These are phyloP conservation scores for Drosophila watanabei DNA, from an alignment of 1,140 invertebrate genomes.

Conservation along the genomic window DNA sequence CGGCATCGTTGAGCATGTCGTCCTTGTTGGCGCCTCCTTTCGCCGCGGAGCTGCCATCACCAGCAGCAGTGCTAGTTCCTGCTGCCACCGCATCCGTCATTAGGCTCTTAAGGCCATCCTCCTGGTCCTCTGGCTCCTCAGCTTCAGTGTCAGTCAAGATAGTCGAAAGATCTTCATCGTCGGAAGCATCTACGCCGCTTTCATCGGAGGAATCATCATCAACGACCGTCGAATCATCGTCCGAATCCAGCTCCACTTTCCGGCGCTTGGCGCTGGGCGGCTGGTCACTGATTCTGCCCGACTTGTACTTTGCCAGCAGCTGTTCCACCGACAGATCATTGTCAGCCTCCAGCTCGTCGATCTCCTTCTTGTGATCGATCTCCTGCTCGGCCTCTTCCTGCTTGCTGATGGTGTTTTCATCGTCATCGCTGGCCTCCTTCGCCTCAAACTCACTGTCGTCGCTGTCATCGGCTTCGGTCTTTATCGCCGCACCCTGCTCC, in stretches of 20 bases:
- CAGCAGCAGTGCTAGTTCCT: conserved; percentile 5
- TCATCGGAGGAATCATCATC: conserved; percentile 74
- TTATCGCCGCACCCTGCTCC: conserved; percentile 57
- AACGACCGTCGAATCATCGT: conserved; percentile 74
- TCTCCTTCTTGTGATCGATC: conserved; percentile 91
- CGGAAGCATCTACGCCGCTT: conserved; percentile 68
- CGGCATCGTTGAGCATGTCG: conserved; percentile 94
- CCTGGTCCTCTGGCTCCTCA: conserved; percentile 69
- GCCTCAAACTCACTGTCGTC: conserved; percentile 89
- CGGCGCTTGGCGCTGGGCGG: conserved; percentile 65
- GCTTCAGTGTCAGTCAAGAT: conserved; percentile 66
- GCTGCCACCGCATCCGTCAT: conserved; percentile 86
- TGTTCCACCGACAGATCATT: conserved; percentile 94
- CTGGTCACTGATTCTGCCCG: conserved; percentile 76
- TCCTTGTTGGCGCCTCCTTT: conserved; percentile 84
- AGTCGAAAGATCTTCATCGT: conserved; percentile 69
- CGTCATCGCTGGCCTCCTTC: conserved; percentile 91
- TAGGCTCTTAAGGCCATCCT: conserved; percentile 88
- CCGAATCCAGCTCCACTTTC: conserved; percentile 74
- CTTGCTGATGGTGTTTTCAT: conserved; percentile 95
- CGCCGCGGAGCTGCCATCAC: conserved; percentile 5
- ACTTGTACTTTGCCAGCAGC: conserved; percentile 90
- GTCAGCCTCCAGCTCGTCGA: conserved; percentile 91
- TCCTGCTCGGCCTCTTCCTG: conserved; percentile 92
- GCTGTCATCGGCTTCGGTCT: conserved; percentile 60